These are phyloP conservation scores for Parazoanthus atlanticus DNA, from an alignment of 92 coral and sea anemone species.

Conservation along the genomic window DNA sequence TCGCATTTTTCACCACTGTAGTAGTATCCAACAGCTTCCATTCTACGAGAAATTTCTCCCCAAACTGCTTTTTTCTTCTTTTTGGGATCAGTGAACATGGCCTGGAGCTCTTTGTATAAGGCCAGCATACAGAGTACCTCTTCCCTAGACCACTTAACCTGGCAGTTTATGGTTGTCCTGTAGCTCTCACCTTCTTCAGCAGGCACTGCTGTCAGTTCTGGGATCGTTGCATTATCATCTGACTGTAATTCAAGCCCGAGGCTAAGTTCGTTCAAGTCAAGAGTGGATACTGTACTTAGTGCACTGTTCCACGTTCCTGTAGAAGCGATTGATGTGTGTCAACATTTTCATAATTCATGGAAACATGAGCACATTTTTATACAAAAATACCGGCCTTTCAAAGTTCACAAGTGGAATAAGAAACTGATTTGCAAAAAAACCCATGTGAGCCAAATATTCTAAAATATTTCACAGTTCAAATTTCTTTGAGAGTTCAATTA, in stretches of 20 bases:
- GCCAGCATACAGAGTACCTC: constrained; percentile 49
- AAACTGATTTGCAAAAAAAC: constrained; percentile 2
- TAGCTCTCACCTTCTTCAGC: background rate
- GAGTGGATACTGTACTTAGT: background rate
- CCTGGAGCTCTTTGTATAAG: constrained; percentile 52
- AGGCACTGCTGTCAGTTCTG: background rate
- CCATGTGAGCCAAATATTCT: background rate
- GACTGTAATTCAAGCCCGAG: background rate
- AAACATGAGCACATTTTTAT: background rate
- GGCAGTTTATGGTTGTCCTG: constrained; percentile 5
- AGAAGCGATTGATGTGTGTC: constrained; percentile 7
- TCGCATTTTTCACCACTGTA: constrained; percentile 43
- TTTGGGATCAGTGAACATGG: constrained; percentile 48
- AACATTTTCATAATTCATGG: constrained; percentile 9
- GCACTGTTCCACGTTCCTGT: constrained; percentile 9
- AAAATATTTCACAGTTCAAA: constrained; percentile 17
- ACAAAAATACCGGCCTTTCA: background rate
- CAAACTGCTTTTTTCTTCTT: constrained; percentile 59
- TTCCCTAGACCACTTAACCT: constrained; percentile 55
- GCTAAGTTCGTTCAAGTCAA: background rate
- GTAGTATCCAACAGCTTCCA: constrained; percentile 51
- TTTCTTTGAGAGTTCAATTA: background rate
- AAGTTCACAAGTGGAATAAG: background rate
- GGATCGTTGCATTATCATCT: constrained; percentile 1
- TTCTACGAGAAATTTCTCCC: constrained; percentile 56